A percentile compares a stretch with the other conserved stretches of the same genome.
phyloP scores from a whole-genome alignment of 2,888 invertebrate genomes.

The Tipula vernalis region DNA sequence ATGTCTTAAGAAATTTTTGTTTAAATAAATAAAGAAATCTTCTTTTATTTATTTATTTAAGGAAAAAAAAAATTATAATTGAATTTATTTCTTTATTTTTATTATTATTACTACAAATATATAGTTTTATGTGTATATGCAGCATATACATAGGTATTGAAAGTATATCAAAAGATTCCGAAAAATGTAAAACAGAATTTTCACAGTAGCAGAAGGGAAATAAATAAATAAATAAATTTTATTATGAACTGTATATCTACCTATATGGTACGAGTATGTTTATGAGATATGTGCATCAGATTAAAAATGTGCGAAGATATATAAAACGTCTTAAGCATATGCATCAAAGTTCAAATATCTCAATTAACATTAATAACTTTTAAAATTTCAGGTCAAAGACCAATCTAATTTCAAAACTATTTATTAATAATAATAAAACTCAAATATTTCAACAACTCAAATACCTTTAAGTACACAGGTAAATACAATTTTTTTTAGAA shows the following conservation, averaged over 20 bases:
- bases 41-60: neutral
- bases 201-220: neutral
- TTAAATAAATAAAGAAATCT: constrained; percentile 4
- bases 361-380: neutral
- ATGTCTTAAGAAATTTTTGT: constrained; percentile 4
- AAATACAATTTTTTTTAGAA: neutral
- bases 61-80: neutral
- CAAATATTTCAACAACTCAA: neutral
- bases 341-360: neutral
- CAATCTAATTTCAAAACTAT: neutral
- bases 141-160: neutral
- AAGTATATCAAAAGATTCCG: neutral
- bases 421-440: neutral
- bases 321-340: neutral
- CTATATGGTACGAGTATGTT: neutral
- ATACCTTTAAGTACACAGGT: neutral
- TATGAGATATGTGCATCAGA: neutral
- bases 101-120: neutral
- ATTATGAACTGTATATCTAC: neutral
- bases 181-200: neutral
- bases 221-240: neutral
- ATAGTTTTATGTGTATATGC: neutral
- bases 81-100: neutral
- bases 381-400: neutral
- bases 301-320: neutral